Evolutionary conservation across 2,113 vertebrate genomes (phyloP), one percentile per base, ranked within the genome.

Genomic region (Malaclemys terrapin): DNA sequence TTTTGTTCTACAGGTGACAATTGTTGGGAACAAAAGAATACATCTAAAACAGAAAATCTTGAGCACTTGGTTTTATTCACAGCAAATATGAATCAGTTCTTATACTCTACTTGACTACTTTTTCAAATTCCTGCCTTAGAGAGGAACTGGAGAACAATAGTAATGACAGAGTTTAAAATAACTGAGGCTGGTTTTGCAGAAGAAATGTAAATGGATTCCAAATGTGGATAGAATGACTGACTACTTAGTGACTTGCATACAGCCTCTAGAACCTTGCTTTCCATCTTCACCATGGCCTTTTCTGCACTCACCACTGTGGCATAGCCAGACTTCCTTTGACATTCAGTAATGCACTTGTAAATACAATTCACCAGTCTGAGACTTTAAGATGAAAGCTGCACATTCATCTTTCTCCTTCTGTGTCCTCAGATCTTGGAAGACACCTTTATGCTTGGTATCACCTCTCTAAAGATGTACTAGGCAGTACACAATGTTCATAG

Each of bases 101-200:
- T 80, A 42, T 85, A 10, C 82, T 84, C 81, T 69, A 79, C 19
- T 83, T 72, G 81, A 84, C 82, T 88, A 38, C 27, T 85, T 27
- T 53, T 85, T 38, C 75, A 35, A 84, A 27, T 75, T 87, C 22
- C 57, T 93, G 12, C 75, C 89, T 93, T 17, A 56, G 80, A n/a
- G 84, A 94, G 89, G 69, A 94, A 95, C 81, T 54, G 84, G 80
- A 16, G 52, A 20, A 81, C 45, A 92, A 52, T 81, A 89, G 31
- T 85, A 93, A 94, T 82, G 88, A 52, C 35, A 80, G 79, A 94
- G 86, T 54, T 89, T 92, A 45, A 94, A 96, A 87, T 78, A 94
- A 87, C 24, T 29, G 93, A 82, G 53, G 42, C 65, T 92, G 80
- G 6, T 84, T 90, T 90, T 96, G 92, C 87, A 53, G 24, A 82